Base-by-base conservation (phyloP, 2,113 vertebrate species). In the Hippocampus guttulatus region DNA sequence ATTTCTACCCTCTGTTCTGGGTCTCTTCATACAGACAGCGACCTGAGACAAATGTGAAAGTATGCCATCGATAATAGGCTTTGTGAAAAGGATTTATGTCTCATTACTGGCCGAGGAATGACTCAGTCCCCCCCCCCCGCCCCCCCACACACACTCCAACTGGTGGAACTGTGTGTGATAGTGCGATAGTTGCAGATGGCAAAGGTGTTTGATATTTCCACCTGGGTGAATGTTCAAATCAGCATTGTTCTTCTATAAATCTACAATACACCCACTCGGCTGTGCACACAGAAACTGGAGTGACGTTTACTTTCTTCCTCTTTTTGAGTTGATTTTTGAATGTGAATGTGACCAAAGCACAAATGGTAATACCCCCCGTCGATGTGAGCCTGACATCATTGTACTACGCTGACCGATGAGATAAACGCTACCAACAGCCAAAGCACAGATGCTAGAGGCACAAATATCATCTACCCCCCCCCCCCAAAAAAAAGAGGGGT, bases 191-290 rank as follows among this genome's bases (percentile, higher is more conserved):
- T 20, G 49, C 6, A 55, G 21, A n/a, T 55, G 52, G 21, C 21
- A 55, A 54, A 54, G 2, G 51, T n/a, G 51, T 54, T 54, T 54
- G 49, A 52, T 8, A 12, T 25, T 58, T 27, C 16, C 25, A 27
- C 25, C 25, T 43, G 62, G 3, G 62, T 20, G 20, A 41, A 41
- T n/a, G 8, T 40, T 62, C 62, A 64, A 11, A 75, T 69, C 10
- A 74, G 47, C 74, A 67, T 41, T 75, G 30, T 64, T 70, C 25
- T 68, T 38, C 14, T 18, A 61, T 40, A 51, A 73, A 70, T 54
- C 25, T 38, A 60, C 62, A 54, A 67, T 57, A 70, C 62, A 43
- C 30, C 43, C 52, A 60, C 58, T 61, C 45, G 55, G 67, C 51
- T 40, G n/a, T 49, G 60, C 38, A 61, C 43, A 57, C 33, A 67